A percentile compares a stretch with the other conserved stretches of the same genome.
phyloP scores from a whole-genome alignment of 2,888 invertebrate genomes.

The Eupsilia transversa region DNA sequence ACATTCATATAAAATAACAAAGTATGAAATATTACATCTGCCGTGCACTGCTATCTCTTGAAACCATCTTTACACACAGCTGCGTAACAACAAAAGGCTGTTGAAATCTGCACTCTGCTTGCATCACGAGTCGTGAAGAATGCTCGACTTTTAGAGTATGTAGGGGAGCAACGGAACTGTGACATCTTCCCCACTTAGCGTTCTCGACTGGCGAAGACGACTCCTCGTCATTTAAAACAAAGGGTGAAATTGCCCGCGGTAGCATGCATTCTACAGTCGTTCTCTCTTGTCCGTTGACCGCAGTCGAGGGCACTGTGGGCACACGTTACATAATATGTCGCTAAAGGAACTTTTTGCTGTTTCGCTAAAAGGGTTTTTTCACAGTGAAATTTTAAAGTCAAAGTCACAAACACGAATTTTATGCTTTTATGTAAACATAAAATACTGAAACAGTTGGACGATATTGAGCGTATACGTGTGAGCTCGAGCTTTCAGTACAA shows the following conservation, averaged over 20 bases:
- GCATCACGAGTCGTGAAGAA: constrained; percentile 79
- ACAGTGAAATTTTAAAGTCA: constrained; percentile 56
- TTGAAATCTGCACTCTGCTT: constrained; percentile 83
- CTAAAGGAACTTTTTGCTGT: constrained; percentile 66
- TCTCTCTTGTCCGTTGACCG: constrained; percentile 83
- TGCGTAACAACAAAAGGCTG: constrained; percentile 82
- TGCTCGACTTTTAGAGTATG: constrained; percentile 82
- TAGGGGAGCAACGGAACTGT: constrained; percentile 81
- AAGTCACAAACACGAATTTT: constrained; percentile 51
- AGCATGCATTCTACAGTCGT: constrained; percentile 75
- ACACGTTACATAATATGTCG: constrained; percentile 69
- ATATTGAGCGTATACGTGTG: constrained; percentile 40
- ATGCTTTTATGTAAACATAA: constrained; percentile 47
- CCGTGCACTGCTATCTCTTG: constrained; percentile 56
- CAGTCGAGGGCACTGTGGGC: constrained; percentile 74
- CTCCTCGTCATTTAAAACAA: constrained; percentile 87
- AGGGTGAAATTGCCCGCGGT: constrained; percentile 85
- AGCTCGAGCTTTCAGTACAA: constrained; percentile 33
- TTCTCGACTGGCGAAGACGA: constrained; percentile 79
- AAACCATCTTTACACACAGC: constrained; percentile 63
- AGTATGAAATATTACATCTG: constrained; percentile 58
- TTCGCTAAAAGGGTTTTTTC: constrained; percentile 55
- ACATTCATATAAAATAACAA: constrained; percentile 60
- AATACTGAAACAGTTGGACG: constrained; percentile 37
- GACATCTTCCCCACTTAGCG: constrained; percentile 84